Percentiles rank a stretch among this genome's conserved stretches.
phyloP scores from a whole-genome alignment of 2,888 invertebrate species.

The Napeogenes inachia region DNA sequence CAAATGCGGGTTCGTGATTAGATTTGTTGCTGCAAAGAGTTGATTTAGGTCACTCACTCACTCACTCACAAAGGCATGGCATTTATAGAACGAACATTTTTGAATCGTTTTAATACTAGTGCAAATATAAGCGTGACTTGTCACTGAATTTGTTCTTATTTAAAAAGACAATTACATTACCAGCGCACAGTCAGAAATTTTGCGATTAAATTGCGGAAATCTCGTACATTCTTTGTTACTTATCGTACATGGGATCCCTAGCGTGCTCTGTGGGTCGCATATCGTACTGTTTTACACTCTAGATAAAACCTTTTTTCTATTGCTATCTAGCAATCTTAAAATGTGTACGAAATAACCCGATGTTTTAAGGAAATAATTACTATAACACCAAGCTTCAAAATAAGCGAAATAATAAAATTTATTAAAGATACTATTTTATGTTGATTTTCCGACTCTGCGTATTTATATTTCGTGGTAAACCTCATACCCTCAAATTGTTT shows the following conservation, averaged over 20 bases:
- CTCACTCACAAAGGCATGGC: neutral
- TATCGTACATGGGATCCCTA: slow-evolving; percentile 2
- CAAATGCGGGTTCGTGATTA: neutral
- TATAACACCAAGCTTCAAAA: too few species aligned
- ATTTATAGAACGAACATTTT: neutral
- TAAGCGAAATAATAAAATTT: too few species aligned
- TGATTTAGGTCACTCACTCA: neutral
- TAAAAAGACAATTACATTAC: slow-evolving; percentile 2
- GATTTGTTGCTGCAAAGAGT: neutral
- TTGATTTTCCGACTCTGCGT: too few species aligned
- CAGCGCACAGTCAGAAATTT: neutral
- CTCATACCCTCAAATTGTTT: too few species aligned
- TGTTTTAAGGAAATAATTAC: too few species aligned
- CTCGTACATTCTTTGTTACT: slow-evolving; percentile 3
- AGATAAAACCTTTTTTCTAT: neutral
- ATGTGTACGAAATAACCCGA: too few species aligned
- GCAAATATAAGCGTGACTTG: neutral
- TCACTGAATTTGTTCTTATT: too few species aligned
- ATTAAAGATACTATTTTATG: too few species aligned
- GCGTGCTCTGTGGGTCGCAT: slow-evolving; percentile 1
- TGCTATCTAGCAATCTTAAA: too few species aligned
- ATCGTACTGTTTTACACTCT: neutral
- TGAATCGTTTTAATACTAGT: neutral
- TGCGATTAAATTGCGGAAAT: slow-evolving; percentile 3
- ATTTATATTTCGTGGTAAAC: too few species aligned